Evolutionary conservation across 1,140 invertebrate genomes (phyloP).

Genomic region (Ips nitidus): DNA sequence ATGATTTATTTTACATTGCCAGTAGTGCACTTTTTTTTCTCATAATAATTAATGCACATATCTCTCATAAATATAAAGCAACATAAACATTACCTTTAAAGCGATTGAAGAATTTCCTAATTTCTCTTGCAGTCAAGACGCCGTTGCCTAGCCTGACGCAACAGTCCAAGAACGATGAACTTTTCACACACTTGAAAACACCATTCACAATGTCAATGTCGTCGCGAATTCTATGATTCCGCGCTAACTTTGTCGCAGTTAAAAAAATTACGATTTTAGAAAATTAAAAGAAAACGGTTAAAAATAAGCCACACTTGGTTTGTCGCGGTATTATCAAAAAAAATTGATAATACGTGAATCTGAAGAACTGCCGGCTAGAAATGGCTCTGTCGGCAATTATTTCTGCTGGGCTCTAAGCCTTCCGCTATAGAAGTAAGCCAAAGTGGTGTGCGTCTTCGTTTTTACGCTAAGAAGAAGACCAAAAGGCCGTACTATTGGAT

Average conservation of each 20-base stretch:
- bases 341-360: slow-evolving; percentile 5
- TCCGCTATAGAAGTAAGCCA: slow-evolving; percentile 33
- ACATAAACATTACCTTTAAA: slow-evolving; percentile 10
- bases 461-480: slow-evolving; percentile 35
- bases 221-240: slow-evolving; percentile 10
- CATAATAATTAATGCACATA: too few species aligned
- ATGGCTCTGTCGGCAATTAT: not conserved
- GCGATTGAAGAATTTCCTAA: slow-evolving; percentile 5
- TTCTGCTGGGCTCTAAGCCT: slow-evolving; percentile 20
- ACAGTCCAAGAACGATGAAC: slow-evolving; percentile 20
- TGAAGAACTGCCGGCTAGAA: slow-evolving; percentile 12
- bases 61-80: not conserved
- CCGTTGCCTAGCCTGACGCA: slow-evolving; percentile 12
- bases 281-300: slow-evolving; percentile 18
- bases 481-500: slow-evolving; percentile 33
- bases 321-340: slow-evolving; percentile 2
- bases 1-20: too few species aligned
- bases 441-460: slow-evolving; percentile 20
- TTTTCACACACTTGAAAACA: slow-evolving; percentile 31
- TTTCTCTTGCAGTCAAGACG: not conserved
- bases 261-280: slow-evolving; percentile 6
- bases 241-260: not conserved
- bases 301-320: slow-evolving; percentile 6
- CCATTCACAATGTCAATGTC: slow-evolving; percentile 30
- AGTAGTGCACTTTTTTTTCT: too few species aligned